Conservation (phyloP, 2,113 vertebrate genomes). For the Campylorhamphus procurvoides region DNA sequence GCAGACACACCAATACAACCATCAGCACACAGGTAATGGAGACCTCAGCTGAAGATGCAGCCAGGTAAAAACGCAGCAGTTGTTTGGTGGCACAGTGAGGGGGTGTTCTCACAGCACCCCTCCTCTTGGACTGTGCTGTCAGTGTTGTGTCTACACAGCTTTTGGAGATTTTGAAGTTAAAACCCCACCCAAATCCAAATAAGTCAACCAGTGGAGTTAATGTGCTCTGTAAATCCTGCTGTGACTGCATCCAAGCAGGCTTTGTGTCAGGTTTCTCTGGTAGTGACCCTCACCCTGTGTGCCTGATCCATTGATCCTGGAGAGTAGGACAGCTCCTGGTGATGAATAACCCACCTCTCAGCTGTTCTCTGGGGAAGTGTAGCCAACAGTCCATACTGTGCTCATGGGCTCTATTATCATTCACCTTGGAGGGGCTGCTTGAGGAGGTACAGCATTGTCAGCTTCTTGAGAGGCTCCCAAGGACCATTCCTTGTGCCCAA, state of each 20-base stretch:
- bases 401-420: neutral
- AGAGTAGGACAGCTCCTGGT: neutral
- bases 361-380: neutral
- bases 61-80: neutral
- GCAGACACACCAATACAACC: neutral
- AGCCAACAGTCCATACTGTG: neutral
- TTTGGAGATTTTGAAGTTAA: neutral
- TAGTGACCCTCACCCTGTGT: neutral
- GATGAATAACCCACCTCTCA: neutral
- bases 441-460: neutral
- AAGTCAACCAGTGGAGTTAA: neutral
- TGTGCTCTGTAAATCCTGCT: neutral
- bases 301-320: neutral
- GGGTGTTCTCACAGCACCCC: neutral
- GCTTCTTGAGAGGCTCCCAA: neutral
- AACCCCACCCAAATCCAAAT: neutral
- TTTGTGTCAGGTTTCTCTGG: neutral
- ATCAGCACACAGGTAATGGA: neutral
- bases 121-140: neutral
- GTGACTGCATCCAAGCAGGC: neutral
- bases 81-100: neutral
- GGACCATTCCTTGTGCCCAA: neutral
- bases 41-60: neutral
- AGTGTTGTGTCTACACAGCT: neutral
- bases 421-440: neutral